Percentiles rank a stretch among this genome's conserved stretches.
phyloP scores from a whole-genome alignment of 2,888 invertebrate species.

The Idaea aversata region DNA sequence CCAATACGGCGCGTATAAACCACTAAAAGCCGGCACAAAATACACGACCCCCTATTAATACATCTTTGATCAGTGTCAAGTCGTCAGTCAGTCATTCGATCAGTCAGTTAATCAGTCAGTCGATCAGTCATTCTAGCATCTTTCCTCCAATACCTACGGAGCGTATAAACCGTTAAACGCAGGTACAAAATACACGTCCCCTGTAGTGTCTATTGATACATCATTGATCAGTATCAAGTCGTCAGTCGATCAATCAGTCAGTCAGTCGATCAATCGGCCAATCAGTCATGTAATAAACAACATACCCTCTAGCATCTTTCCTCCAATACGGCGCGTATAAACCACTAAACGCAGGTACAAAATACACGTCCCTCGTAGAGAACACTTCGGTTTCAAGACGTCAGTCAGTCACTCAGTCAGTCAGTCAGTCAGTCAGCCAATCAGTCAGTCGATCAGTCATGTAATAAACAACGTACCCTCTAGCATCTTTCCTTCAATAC shows the following conservation, averaged over 20 bases:
- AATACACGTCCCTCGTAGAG: slow-evolving; percentile 96
- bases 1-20: slow-evolving; percentile 99
- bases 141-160: no score
- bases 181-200: slow-evolving; percentile 74
- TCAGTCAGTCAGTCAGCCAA: neutral
- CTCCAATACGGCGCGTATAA: slow-evolving; percentile 99
- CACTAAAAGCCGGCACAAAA: slow-evolving; percentile 98
- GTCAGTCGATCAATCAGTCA: no score
- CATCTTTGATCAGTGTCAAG: no score
- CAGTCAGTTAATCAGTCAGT: neutral
- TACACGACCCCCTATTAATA: no score
- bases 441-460: neutral
- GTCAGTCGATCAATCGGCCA: neutral
- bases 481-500: neutral
- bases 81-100: no score
- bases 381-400: slow-evolving; percentile 86
- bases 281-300: neutral
- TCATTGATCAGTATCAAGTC: slow-evolving; percentile 92
- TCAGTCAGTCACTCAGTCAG: neutral
- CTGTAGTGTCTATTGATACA: slow-evolving; percentile 87
- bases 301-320: slow-evolving; percentile 94
- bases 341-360: slow-evolving; percentile 98
- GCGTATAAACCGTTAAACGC: neutral
- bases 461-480: neutral
- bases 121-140: slow-evolving; percentile 18